Evolutionary conservation across 2,888 invertebrate genomes (phyloP), one percentile per base, ranked within the genome.

Genomic region (Drosophila tanythrix): DNA sequence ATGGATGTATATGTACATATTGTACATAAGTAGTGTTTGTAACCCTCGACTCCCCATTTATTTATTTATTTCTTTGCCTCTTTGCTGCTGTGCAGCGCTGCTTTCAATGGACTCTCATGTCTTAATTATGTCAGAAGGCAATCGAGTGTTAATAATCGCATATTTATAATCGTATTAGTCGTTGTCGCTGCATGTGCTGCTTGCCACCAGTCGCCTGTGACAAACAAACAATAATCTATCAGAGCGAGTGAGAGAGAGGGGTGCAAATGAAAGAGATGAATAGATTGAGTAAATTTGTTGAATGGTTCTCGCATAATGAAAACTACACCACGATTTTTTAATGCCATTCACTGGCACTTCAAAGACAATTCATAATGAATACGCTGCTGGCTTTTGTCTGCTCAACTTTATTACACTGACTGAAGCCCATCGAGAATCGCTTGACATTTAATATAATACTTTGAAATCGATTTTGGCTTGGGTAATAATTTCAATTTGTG

Each of bases 141-240:
- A 90, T 90, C 90, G 89, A 83, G 91, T 91, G 91, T 91, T 83
- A 90, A 90, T 91, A 90, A 91, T 90, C 91, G 84, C 69, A 91
- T 90, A 91, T 91, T 91, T 91, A 91, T 91, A 90, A 90, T 91
- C 87, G 81, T 80, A 88, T 91, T 91, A 91, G 79, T 72, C 66
- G 74, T 66, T 74, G 68, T 64, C 69, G 56, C 55, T 67, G 67
- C 81, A 48, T 65, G 61, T 76, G 62, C 76, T 72, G 46, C 46
- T 46, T 46, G 65, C 73, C 73, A 60, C 62, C 78, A 55, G 50
- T 67, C 48, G 78, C 59, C 83, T 67, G 76, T 70, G 74, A 71
- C 67, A 80, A 86, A 70, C 74, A 78, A 75, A 85, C 77, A 77
- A 77, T 65, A 67, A 70, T 80, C 66, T 52, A 56, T 69, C 72